Conservation (phyloP, 2,888 invertebrate genomes). For the Rhingia campestris region DNA sequence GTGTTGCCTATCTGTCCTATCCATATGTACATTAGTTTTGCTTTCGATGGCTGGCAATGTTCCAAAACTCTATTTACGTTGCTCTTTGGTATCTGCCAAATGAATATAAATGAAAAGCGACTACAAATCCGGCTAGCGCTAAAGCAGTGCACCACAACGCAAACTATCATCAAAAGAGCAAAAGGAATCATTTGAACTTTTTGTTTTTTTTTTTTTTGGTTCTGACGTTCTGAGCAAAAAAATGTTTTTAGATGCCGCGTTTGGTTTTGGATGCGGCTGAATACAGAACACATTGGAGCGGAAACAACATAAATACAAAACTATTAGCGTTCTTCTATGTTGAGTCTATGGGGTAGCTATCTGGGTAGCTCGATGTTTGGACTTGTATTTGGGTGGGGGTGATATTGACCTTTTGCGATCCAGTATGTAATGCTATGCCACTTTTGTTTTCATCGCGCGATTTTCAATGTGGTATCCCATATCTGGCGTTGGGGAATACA, state of each 20-base stretch:
- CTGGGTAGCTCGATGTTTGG: background rate
- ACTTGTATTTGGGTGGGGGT: background rate
- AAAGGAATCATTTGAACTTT: constrained; percentile 61
- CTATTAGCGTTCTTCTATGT: constrained; percentile 24
- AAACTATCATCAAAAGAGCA: constrained; percentile 58
- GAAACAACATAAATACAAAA: constrained; percentile 8
- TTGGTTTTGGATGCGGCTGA: constrained; percentile 23
- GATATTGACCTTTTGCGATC: constrained; percentile 16
- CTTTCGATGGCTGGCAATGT: constrained; percentile 49
- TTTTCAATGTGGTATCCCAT: too few relatives aligned
- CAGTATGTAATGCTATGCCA: background rate
- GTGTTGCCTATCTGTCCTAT: constrained; percentile 42
- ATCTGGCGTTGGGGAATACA: too few relatives aligned
- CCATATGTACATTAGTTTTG: constrained; percentile 46
- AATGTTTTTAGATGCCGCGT: constrained; percentile 39
- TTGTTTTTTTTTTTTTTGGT: constrained; percentile 31
- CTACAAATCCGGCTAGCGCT: constrained; percentile 9
- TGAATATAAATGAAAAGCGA: constrained; percentile 55
- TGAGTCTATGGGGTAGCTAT: constrained; percentile 24
- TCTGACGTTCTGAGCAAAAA: background rate
- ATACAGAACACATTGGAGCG: constrained; percentile 8
- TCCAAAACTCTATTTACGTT: constrained; percentile 73
- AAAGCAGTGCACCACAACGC: constrained; percentile 24
- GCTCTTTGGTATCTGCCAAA: constrained; percentile 62
- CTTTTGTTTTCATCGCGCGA: too few relatives aligned